Percentiles rank a stretch among this genome's conserved stretches.
Evolutionary conservation across 2,113 vertebrate genomes (phyloP).

Genomic region (Labeo catla): DNA sequence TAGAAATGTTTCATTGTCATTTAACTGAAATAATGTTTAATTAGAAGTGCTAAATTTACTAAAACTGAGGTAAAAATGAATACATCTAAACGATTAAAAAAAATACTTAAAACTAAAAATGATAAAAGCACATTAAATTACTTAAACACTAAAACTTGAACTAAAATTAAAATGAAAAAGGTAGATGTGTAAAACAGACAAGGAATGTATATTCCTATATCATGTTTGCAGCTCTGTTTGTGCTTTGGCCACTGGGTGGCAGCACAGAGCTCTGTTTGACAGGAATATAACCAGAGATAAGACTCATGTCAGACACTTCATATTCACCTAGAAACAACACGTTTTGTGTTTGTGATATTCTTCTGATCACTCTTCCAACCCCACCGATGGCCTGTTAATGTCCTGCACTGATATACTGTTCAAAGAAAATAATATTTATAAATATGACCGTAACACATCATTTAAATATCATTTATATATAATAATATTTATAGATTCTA

Average conservation of each 20-base stretch:
- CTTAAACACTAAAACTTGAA: neutral
- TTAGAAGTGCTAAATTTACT: neutral
- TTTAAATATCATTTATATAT: neutral
- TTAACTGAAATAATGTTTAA: neutral
- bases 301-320: neutral
- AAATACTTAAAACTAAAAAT: neutral
- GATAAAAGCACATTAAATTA: neutral
- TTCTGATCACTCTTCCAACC: neutral
- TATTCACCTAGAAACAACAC: neutral
- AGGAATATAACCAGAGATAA: neutral
- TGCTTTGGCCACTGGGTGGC: slow-evolving; percentile 10
- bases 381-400: neutral
- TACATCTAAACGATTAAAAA: neutral
- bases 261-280: slow-evolving; percentile 22
- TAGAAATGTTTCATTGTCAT: neutral
- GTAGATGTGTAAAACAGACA: neutral
- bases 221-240: neutral
- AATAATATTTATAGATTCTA: neutral
- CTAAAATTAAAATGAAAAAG: no score
- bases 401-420: neutral
- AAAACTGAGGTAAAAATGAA: neutral
- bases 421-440: neutral
- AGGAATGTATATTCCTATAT: neutral
- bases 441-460: neutral
- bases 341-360: neutral